Evolutionary conservation across 1,140 invertebrate species (phyloP), one percentile per base, ranked within the genome.

Genomic region (Branchinecta lynchi): DNA sequence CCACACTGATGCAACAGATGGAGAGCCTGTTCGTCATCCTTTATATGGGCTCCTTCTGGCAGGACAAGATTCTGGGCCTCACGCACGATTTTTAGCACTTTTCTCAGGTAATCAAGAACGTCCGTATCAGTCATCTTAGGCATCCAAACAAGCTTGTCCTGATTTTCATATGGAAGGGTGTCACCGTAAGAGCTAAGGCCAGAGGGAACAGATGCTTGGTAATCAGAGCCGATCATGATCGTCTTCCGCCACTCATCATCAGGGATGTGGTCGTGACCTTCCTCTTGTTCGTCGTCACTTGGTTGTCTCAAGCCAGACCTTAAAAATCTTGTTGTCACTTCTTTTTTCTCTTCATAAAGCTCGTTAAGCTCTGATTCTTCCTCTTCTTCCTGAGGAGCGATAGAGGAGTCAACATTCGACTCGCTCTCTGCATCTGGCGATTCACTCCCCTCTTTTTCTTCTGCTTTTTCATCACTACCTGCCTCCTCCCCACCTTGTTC

Each of bases 141-240:
- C 79, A 93, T 89, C 94, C 94, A 98, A 2, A 97, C 79, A 70
- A 96, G 81, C 79, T 93, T 91, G 77, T 97, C 94, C 78, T 96
- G 92, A 81, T 96, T 96, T 81, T 97, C 93, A 80, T 97, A 96
- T 0, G 93, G 92, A 72, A 91, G 73, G 7, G 89, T 89, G 81
- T 95, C 92, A 76, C 92, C 93, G 80, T 96, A 96, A 76, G 86
- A 87, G 75, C 87, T 89, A 7, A 96, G 80, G 20, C 90, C 92
- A 78, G 93, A 91, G 2, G 94, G 93, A 75, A 98, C 93, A 70
- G 84, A 84, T 17, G 93, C 94, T 81, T 98, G 94, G 78, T 90
- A 97, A 76, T 94, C 90, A 74, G 86, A 86, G 43, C 94, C 94
- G 43, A 98, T 93, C 90, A 96, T 96, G 71, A 97, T 96, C 20